These are phyloP conservation scores for Garra rufa DNA, from an alignment of 2,113 vertebrate species.

Conservation along the genomic window DNA sequence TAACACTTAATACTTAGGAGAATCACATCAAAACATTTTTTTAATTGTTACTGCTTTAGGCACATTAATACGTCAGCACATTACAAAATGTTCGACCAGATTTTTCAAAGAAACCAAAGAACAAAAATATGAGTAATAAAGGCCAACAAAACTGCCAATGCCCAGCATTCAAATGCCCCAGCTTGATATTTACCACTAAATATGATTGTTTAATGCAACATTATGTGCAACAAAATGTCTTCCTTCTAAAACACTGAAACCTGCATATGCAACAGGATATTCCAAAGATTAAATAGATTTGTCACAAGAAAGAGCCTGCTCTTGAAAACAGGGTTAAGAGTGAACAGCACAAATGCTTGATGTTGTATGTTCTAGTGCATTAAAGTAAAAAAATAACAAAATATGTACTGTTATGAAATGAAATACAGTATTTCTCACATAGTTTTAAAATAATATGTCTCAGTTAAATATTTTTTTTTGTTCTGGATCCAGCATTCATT, in stretches of 20 bases:
- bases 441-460: background rate
- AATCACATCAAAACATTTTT: background rate
- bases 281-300: background rate
- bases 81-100: background rate
- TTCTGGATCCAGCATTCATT: background rate
- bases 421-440: background rate
- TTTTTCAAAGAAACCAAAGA: background rate
- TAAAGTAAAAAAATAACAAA: background rate
- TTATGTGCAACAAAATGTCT: background rate
- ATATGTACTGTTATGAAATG: background rate
- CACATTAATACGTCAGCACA: background rate
- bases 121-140: constrained; percentile 2
- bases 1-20: background rate
- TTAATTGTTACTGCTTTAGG: constrained; percentile 1
- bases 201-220: background rate
- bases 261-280: background rate
- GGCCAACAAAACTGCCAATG: background rate
- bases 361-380: constrained; percentile 20
- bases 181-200: background rate
- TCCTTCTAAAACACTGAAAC: background rate
- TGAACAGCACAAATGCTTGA: background rate
- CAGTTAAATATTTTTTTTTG: background rate
- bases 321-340: background rate
- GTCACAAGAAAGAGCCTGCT: constrained; percentile 3
- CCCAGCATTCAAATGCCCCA: constrained; percentile 1